phyloP scores from a whole-genome alignment of 2,797 vertebrate genomes.

The Halcyon chelicuti region DNA sequence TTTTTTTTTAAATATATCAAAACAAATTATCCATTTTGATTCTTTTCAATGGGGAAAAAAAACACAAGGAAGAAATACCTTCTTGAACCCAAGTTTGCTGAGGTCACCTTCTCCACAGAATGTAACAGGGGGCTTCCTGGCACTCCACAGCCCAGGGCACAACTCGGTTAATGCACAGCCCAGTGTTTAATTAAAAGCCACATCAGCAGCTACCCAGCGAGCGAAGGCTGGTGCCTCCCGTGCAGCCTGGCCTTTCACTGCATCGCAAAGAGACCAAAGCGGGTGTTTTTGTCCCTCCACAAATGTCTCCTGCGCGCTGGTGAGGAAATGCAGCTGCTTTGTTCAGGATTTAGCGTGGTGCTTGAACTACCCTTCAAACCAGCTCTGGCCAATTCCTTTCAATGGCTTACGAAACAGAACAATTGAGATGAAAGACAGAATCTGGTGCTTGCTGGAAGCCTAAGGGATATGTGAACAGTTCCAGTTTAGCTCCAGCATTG shows the following conservation, averaged over 20 bases:
- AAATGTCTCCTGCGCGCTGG: neutral
- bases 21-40: neutral
- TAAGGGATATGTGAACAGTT: neutral
- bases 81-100: neutral
- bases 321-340: neutral
- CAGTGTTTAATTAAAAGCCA: neutral
- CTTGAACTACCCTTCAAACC: neutral
- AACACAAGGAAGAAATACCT: neutral
- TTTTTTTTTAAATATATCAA: neutral
- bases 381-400: neutral
- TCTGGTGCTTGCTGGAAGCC: slow-evolving; percentile 11
- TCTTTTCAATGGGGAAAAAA: neutral
- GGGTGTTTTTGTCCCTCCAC: neutral
- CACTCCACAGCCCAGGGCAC: neutral
- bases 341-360: neutral
- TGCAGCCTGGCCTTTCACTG: neutral
- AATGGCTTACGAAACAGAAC: accelerated
- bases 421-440: neutral
- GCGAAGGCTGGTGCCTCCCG: neutral
- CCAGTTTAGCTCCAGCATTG: slow-evolving; percentile 27
- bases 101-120: neutral
- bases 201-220: neutral
- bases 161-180: neutral
- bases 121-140: neutral
- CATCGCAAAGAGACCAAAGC: neutral